A percentile compares a stretch with the other conserved stretches of the same genome.
These are phyloP conservation scores for Dendrophyllia cribrosa DNA, from an alignment of 64 coral and sea anemone genomes.

Conservation along the genomic window DNA sequence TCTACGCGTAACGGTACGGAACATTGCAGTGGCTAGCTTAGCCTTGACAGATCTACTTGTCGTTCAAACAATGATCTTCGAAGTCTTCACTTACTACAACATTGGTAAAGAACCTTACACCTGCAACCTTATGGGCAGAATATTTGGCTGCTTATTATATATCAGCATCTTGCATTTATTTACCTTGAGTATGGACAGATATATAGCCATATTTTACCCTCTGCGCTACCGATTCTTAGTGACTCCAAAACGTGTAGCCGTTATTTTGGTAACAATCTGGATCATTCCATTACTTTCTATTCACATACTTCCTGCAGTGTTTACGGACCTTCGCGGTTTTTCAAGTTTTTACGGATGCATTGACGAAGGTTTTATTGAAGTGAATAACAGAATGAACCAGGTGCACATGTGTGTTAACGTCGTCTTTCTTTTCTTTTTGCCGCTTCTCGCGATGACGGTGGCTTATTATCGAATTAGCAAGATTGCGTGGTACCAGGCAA, in stretches of 20 bases:
- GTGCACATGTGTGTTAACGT: conserved; percentile 33
- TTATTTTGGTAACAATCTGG: conserved; percentile 64
- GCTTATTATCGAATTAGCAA: conserved; percentile 75
- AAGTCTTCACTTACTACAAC: conserved; percentile 13
- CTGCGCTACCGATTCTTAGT: conserved; percentile 65
- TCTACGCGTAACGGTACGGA: conserved; percentile 41
- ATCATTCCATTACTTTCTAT: conserved; percentile 56
- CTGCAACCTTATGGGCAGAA: conserved; percentile 47
- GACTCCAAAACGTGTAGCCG: conserved; percentile 37
- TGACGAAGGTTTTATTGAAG: conserved; percentile 3
- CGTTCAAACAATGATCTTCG: conserved; percentile 46
- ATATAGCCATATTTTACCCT: conserved; percentile 87
- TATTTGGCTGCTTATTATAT: conserved; percentile 59
- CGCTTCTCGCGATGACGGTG: conserved; percentile 54
- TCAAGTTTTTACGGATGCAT: conserved; percentile 41
- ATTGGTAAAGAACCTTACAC: background rate
- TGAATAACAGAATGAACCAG: background rate
- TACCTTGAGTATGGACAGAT: conserved; percentile 69
- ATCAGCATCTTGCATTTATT: conserved; percentile 81
- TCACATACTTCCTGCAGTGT: conserved; percentile 14
- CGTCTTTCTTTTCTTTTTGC: conserved; percentile 44
- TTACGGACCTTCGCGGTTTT: conserved; percentile 3
- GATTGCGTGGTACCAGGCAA: conserved; percentile 84
- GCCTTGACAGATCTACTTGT: conserved; percentile 63
- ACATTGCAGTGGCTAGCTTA: conserved; percentile 64